Evolutionary conservation across 2,888 invertebrate species (phyloP).

Genomic region (Acanthococcus lagerstroemiae): DNA sequence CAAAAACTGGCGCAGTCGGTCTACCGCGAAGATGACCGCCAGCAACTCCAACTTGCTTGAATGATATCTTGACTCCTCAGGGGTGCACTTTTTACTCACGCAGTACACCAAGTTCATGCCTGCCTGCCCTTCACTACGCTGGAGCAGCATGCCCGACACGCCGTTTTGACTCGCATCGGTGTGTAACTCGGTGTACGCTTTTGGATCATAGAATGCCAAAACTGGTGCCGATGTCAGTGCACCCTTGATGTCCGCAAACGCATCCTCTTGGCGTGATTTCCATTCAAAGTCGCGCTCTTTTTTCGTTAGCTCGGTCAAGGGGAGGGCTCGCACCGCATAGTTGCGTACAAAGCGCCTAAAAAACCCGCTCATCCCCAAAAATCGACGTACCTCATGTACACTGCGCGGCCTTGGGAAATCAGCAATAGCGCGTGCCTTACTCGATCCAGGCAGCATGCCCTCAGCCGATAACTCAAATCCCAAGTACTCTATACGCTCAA

Average conservation of each 20-base stretch:
- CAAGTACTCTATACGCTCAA: neutral
- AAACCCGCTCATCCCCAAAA: slow-evolving; percentile 15
- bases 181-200: slow-evolving; percentile 27
- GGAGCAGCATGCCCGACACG: slow-evolving; percentile 36
- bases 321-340: slow-evolving; percentile 1
- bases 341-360: slow-evolving; percentile 11
- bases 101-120: slow-evolving; percentile 35
- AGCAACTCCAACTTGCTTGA: slow-evolving; percentile 38
- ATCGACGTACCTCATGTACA: too few relatives aligned
- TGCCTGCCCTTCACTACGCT: slow-evolving; percentile 29
- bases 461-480: neutral
- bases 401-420: slow-evolving; percentile 9
- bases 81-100: slow-evolving; percentile 35
- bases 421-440: slow-evolving; percentile 1
- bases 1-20: slow-evolving; percentile 31
- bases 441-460: neutral
- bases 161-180: slow-evolving; percentile 34
- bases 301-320: slow-evolving; percentile 5
- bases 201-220: slow-evolving; percentile 38
- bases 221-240: slow-evolving; percentile 34
- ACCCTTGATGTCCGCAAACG: slow-evolving; percentile 25
- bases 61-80: slow-evolving; percentile 33
- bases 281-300: slow-evolving; percentile 2
- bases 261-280: neutral
- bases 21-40: slow-evolving; percentile 34